Evolutionary conservation across 2,888 invertebrate species (phyloP), one percentile per base, ranked within the genome.

Genomic region (Platycheirus rosarum): DNA sequence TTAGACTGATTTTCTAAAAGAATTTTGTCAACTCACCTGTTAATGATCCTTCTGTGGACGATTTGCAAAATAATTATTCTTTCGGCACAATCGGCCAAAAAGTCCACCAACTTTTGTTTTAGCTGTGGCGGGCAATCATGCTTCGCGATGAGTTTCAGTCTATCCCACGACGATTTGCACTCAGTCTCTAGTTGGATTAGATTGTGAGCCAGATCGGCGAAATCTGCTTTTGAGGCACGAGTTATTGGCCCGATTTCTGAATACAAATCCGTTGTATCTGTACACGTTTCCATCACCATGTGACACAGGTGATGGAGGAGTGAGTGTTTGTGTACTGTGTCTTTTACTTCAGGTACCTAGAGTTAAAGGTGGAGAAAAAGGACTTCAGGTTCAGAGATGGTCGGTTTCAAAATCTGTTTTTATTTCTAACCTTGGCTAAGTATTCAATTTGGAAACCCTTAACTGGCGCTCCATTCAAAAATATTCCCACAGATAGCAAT

Each of bases 291-390:
- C 92, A 98, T 96, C 82, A 99, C 97, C 93, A 98, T 97, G 90
- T 97, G 96, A 90, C 98, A 98, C 85, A 99, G 93, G 91, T 99
- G 99, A 91, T 99, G 98, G 78, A 99, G 92, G 78, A 99, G 92
- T 5, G 99, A 98, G 91, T 99, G 98, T 91, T 99, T 99, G 91
- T 99, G 98, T 42, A 99, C 98, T 0, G 99, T 99, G 91, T 99
- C 99, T 91, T 99, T 98, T 46, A 99, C 98, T 92, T 99, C 98
- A 88, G 98, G 98, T 87, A 97, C 97, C 92, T 88, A 4, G 5
- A 40, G 29, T 8, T 3, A 8, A 7, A 32, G 29, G 8, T 6
- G 5, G 29, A 32, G 5, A 32, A 32, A 32, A 8, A 32, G 8
- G 8, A 32, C 29, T n/a, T n/a, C 44, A 14, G 14, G 4, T 8